phyloP scores from a whole-genome alignment of 2,888 invertebrate species.

The Germaria angustata region DNA sequence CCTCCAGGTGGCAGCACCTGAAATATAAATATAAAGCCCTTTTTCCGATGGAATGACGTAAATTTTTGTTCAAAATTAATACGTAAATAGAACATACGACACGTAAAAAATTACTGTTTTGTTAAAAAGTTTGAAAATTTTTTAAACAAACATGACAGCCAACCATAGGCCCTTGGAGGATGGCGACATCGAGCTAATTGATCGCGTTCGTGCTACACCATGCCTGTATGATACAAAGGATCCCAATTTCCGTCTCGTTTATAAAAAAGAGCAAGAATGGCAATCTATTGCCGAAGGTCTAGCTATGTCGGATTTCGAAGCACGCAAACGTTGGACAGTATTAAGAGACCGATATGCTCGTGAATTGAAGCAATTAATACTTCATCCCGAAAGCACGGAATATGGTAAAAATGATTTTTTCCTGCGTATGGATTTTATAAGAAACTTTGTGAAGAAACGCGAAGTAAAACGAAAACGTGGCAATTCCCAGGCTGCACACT shows the following conservation, averaged over 20 bases:
- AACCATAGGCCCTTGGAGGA: constrained; percentile 74
- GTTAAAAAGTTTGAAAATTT: constrained; percentile 47
- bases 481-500: background rate
- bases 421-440: constrained; percentile 76
- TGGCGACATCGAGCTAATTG: constrained; percentile 75
- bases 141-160: constrained; percentile 70
- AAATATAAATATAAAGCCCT: constrained; percentile 42
- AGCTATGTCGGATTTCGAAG: constrained; percentile 72
- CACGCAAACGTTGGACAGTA: constrained; percentile 78
- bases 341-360: constrained; percentile 79
- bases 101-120: constrained; percentile 56
- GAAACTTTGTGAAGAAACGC: constrained; percentile 75
- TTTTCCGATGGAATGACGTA: constrained; percentile 55
- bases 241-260: constrained; percentile 77
- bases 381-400: constrained; percentile 72
- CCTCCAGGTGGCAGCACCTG: constrained; percentile 34
- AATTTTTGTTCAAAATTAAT: constrained; percentile 42
- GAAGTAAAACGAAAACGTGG: constrained; percentile 41
- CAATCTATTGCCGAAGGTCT: constrained; percentile 74
- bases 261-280: constrained; percentile 78
- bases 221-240: constrained; percentile 77
- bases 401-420: constrained; percentile 76
- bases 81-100: constrained; percentile 53
- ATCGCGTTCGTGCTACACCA: constrained; percentile 75
- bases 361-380: constrained; percentile 76